phyloP scores from a whole-genome alignment of 2,113 vertebrate genomes.

The Haemorhous mexicanus region DNA sequence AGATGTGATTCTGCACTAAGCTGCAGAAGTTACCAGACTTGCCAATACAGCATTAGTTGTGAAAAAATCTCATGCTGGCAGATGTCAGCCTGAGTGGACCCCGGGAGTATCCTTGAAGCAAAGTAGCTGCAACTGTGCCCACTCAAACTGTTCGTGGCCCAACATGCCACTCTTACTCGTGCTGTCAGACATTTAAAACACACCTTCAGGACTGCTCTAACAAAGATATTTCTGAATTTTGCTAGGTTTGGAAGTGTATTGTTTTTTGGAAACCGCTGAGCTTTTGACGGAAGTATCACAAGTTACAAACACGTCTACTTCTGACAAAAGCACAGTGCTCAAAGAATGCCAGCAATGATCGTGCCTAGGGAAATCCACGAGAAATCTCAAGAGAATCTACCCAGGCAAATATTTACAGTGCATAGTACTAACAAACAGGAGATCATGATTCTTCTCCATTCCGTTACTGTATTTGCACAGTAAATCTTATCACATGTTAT shows the following conservation, averaged over 20 bases:
- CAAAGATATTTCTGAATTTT: neutral
- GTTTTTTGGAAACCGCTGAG: neutral
- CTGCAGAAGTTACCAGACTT: neutral
- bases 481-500: constrained; percentile 31
- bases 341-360: neutral
- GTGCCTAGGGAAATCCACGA: neutral
- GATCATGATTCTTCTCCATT: constrained; percentile 36
- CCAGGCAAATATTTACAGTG: constrained; percentile 35
- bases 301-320: neutral
- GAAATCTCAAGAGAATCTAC: constrained; percentile 24
- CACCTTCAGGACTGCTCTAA: neutral
- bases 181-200: neutral
- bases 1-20: neutral
- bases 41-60: neutral
- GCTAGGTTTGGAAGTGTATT: neutral
- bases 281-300: neutral
- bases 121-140: neutral
- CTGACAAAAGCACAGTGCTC: neutral
- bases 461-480: constrained; percentile 45
- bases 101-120: neutral
- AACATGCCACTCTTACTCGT: rapidly evolving
- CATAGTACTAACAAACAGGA: constrained; percentile 20
- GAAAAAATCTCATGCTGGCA: neutral
- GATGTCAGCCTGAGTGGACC: neutral
- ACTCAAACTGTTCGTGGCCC: rapidly evolving